These are phyloP conservation scores for Sisyra terminalis DNA, from an alignment of 2,888 invertebrate genomes.

Conservation along the genomic window DNA sequence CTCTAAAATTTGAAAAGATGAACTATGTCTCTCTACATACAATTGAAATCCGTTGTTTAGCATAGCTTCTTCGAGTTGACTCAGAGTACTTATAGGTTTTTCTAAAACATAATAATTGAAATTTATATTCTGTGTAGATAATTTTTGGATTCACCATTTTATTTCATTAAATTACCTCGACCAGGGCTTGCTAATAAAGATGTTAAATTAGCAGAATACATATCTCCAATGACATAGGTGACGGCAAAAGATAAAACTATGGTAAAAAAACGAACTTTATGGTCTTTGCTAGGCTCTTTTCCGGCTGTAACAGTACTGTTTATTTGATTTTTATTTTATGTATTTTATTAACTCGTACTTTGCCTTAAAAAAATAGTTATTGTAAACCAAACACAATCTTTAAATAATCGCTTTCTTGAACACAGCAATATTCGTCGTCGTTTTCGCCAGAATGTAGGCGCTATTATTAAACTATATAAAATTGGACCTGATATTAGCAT, in stretches of 20 bases:
- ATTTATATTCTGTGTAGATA: neutral
- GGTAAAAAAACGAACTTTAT: conserved; percentile 49
- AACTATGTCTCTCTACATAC: conserved; percentile 55
- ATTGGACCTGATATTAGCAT: conserved; percentile 49
- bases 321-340: conserved; percentile 1
- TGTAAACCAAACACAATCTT: conserved; percentile 57
- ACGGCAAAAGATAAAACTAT: conserved; percentile 55
- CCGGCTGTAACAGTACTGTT: conserved; percentile 26
- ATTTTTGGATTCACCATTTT: too few relatives aligned
- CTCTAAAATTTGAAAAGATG: conserved; percentile 51
- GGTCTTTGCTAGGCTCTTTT: conserved; percentile 41
- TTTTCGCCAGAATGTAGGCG: conserved; percentile 36
- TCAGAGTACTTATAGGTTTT: conserved; percentile 46
- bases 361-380: conserved; percentile 52
- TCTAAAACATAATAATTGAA: conserved; percentile 30
- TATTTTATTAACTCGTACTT: conserved; percentile 30
- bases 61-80: conserved; percentile 50
- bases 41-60: conserved; percentile 42
- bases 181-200: conserved; percentile 57
- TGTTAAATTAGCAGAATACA: conserved; percentile 63
- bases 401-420: conserved; percentile 26
- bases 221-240: conserved; percentile 61
- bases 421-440: conserved; percentile 23
- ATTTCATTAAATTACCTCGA: conserved; percentile 23
- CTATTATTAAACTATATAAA: conserved; percentile 46